Evolutionary conservation across 2,113 vertebrate species (phyloP).

Genomic region (Oreocharis arfaki): DNA sequence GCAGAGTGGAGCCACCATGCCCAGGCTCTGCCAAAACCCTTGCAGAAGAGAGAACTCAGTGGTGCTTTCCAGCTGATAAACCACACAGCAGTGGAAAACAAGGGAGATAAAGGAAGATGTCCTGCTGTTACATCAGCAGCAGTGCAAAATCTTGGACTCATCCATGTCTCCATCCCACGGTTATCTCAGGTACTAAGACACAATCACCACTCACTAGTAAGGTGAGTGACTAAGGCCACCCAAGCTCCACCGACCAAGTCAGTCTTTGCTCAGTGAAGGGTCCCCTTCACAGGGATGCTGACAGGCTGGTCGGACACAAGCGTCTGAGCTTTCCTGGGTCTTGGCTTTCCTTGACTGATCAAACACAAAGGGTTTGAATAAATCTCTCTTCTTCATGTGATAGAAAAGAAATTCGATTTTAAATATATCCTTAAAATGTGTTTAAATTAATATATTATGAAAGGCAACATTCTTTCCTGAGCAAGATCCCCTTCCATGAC

Average conservation of each 20-base stretch:
- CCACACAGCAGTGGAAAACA: neutral
- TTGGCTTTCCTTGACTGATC: neutral
- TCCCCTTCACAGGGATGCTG: accelerated
- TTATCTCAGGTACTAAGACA: neutral
- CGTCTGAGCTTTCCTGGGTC: neutral
- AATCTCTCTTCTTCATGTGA: neutral
- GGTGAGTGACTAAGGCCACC: neutral
- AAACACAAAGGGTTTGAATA: neutral
- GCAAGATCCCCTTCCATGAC: neutral
- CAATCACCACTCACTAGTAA: neutral
- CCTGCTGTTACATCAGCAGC: neutral
- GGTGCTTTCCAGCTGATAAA: neutral
- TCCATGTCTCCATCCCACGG: neutral
- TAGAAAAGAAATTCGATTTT: neutral
- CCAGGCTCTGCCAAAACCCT: neutral
- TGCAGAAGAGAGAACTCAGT: neutral
- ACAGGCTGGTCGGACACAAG: neutral
- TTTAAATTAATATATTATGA: neutral
- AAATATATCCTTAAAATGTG: neutral
- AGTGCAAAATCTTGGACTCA: neutral
- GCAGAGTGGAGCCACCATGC: too few relatives aligned
- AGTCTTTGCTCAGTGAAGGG: neutral
- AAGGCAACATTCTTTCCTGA: neutral
- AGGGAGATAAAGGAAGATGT: neutral
- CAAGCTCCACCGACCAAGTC: neutral